Conservation (phyloP, 1,140 invertebrate species). For the Prorops nasuta region DNA sequence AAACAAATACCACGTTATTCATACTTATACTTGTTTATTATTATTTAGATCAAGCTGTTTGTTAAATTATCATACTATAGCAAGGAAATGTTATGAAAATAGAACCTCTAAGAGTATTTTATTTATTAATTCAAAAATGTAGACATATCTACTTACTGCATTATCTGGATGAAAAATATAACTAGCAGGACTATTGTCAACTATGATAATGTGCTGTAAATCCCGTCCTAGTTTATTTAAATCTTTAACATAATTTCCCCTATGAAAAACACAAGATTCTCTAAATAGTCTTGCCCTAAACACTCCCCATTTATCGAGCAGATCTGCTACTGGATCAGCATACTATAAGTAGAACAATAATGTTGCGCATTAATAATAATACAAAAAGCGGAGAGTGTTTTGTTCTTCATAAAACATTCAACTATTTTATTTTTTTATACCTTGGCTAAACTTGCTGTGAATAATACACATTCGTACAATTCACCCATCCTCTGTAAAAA, state of each 20-base stretch:
- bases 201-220: conserved; percentile 94
- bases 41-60: not conserved
- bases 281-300: conserved; percentile 95
- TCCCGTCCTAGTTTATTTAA: conserved; percentile 95
- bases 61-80: too few species aligned
- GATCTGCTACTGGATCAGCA: conserved; percentile 98
- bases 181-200: conserved; percentile 99
- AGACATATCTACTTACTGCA: conserved; percentile 78
- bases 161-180: conserved; percentile 99
- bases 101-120: too few species aligned
- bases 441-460: conserved; percentile 98
- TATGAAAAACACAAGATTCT: conserved; percentile 99
- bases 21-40: not conserved
- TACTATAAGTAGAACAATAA: conserved; percentile 65
- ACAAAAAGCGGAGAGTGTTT: not conserved
- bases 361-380: not conserved
- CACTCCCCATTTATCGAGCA: conserved; percentile 96
- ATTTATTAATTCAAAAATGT: too few species aligned
- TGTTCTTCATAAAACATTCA: too few species aligned
- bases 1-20: conserved; percentile 24
- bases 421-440: too few species aligned
- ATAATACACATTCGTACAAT: conserved; percentile 98
- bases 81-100: too few species aligned
- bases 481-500: conserved; percentile 98
- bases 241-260: conserved; percentile 99